Evolutionary conservation across 1,140 invertebrate species (phyloP), one percentile per base, ranked within the genome.

Genomic region (Drosophila sturtevanti): DNA sequence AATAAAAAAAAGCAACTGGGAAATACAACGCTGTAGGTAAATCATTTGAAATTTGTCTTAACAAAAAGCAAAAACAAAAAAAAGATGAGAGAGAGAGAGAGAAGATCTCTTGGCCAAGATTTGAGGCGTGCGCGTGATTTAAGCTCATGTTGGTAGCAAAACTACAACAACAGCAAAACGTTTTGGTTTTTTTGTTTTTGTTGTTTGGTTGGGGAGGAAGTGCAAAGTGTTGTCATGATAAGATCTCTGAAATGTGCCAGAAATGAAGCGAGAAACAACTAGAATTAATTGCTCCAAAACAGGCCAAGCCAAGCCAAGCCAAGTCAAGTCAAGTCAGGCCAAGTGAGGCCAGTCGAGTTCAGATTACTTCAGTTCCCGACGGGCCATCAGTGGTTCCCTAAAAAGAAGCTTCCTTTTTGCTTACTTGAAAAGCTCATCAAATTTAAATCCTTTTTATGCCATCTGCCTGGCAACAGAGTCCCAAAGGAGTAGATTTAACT

Each of bases 31-130:
- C 74, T 77, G 73, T 77, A 77, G 74, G 74, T 77, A 77, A 77
- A 77, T 77, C 74, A 77, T 77, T 71, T 37, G 73, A 77, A 65
- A 77, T 77, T 77, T 77, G 74, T 77, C 74, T 77, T 77, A 73
- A 58, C 12, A n/a, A 35, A 12, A 12, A 12, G 0, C 4, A 9
- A 9, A 12, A 16, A 44, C 1, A 24, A 24, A 44, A 12, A 44
- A 44, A 1, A 37, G 9, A 44, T 16, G 41, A 24, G 24, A 24
- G 5, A 31, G 27, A 54, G 7, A 27, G 31, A 14, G n/a, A 66
- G 64, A 62, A 76, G 73, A 76, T 76, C 72, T 77, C 54, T 18
- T 68, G 64, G 60, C 55, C 58, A 63, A 77, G 74, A 77, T 77
- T 64, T 76, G 73, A 62, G 73, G 73, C 74, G 73, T 77, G 74